phyloP scores from a whole-genome alignment of 2,888 invertebrate species.

The Creontiades dilutus region DNA sequence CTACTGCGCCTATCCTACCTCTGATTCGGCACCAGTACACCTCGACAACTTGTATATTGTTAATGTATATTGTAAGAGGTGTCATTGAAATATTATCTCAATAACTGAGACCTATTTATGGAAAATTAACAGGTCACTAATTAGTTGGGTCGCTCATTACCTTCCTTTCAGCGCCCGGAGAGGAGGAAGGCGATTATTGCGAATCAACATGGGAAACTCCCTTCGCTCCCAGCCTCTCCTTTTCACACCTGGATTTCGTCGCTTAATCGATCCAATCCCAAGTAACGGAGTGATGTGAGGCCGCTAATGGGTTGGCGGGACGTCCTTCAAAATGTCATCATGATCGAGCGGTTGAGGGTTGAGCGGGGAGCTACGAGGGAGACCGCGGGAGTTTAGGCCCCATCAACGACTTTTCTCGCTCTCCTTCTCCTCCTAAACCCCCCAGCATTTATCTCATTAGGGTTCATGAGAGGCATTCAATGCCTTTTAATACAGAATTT shows the following conservation, averaged over 20 bases:
- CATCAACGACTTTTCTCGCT: slow-evolving; percentile 29
- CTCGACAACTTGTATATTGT: too few species aligned
- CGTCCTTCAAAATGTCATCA: slow-evolving; percentile 36
- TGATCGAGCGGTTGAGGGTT: not conserved
- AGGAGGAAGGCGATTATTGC: not conserved
- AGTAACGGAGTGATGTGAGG: slow-evolving; percentile 16
- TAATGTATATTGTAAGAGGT: too few species aligned
- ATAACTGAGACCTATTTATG: not conserved
- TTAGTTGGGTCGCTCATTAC: not conserved
- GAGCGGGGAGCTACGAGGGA: not conserved
- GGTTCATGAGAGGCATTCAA: slow-evolving; percentile 10
- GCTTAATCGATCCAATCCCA: slow-evolving; percentile 27
- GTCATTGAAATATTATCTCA: too few species aligned
- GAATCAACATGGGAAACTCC: not conserved
- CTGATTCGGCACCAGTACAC: too few species aligned
- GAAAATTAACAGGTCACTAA: not conserved
- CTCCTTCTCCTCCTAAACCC: not conserved
- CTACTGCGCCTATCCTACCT: too few species aligned
- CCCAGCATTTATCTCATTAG: not conserved
- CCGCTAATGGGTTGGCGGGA: slow-evolving; percentile 8
- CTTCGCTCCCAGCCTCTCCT: not conserved
- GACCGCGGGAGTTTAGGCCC: slow-evolving; percentile 24
- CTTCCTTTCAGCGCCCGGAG: not conserved
- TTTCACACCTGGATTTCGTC: not conserved
- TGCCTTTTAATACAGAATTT: not conserved